These are phyloP conservation scores for Thalpophila matura DNA, from an alignment of 2,888 invertebrate genomes.

Conservation along the genomic window DNA sequence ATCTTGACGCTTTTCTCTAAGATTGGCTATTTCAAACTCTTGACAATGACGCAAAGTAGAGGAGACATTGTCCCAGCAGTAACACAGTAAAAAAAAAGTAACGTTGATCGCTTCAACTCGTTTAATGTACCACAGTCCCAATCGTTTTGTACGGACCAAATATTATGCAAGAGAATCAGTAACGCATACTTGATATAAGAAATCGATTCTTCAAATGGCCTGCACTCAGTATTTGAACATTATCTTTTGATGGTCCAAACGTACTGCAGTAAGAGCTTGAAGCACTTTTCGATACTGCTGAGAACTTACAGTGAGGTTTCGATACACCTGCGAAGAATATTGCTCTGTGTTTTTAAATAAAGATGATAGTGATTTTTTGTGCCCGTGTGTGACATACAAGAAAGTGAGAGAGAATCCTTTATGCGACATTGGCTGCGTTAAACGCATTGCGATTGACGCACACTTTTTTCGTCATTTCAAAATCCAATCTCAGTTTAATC, in stretches of 20 bases:
- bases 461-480: no score
- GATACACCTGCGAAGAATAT: slow-evolving; percentile 11
- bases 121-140: slow-evolving; percentile 33
- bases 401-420: no score
- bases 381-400: no score
- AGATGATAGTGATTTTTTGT: no score
- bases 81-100: no score
- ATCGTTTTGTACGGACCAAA: slow-evolving; percentile 64
- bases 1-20: no score
- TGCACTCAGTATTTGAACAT: slow-evolving; percentile 47
- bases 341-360: slow-evolving; percentile 24
- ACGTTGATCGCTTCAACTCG: slow-evolving; percentile 16
- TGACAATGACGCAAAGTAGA: no score
- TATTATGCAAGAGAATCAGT: slow-evolving; percentile 71
- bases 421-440: no score
- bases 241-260: slow-evolving; percentile 43
- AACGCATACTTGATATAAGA: slow-evolving; percentile 62
- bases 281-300: slow-evolving; percentile 30
- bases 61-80: no score
- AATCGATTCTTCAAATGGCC: slow-evolving; percentile 61
- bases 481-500: no score
- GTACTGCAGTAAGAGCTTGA: slow-evolving; percentile 26
- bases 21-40: no score
- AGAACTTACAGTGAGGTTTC: slow-evolving; percentile 16
- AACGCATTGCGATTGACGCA: no score